A percentile compares a stretch with the other conserved stretches of the same genome.
phyloP scores from a whole-genome alignment of 2,888 invertebrate species.

The Dioctria linearis region DNA sequence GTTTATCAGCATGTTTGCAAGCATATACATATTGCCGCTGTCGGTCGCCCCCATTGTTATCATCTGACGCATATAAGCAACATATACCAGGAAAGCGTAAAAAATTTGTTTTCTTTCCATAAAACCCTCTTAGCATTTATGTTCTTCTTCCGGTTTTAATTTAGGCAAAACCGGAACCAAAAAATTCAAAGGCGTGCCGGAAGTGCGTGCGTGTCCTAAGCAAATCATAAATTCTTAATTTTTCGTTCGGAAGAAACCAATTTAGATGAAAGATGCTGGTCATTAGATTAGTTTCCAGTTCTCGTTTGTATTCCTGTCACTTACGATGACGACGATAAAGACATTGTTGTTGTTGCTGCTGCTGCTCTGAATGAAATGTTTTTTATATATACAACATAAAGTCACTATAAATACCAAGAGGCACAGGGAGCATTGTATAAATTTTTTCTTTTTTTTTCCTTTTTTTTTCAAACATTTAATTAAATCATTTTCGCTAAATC shows the following conservation, averaged over 20 bases:
- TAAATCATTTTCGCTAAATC: slow-evolving; percentile 17
- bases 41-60: slow-evolving; percentile 12
- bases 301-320: slow-evolving; percentile 30
- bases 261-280: slow-evolving; percentile 33
- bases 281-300: slow-evolving; percentile 3
- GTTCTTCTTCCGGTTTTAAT: slow-evolving; percentile 41
- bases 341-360: neutral
- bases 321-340: neutral
- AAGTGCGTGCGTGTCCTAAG: slow-evolving; percentile 32
- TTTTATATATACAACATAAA: neutral
- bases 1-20: slow-evolving; percentile 33
- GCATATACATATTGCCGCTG: neutral
- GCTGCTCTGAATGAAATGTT: neutral
- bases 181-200: slow-evolving; percentile 33
- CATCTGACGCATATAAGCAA: neutral
- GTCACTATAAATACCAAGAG: neutral
- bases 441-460: neutral
- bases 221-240: slow-evolving; percentile 39
- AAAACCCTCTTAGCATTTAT: neutral
- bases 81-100: neutral
- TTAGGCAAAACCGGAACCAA: slow-evolving; percentile 32
- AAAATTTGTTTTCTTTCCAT: slow-evolving; percentile 16
- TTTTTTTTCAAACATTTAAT: neutral
- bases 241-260: slow-evolving; percentile 22
- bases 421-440: too few relatives aligned